phyloP scores from a whole-genome alignment of 1,140 invertebrate genomes.

The Calliopsis andreniformis region DNA sequence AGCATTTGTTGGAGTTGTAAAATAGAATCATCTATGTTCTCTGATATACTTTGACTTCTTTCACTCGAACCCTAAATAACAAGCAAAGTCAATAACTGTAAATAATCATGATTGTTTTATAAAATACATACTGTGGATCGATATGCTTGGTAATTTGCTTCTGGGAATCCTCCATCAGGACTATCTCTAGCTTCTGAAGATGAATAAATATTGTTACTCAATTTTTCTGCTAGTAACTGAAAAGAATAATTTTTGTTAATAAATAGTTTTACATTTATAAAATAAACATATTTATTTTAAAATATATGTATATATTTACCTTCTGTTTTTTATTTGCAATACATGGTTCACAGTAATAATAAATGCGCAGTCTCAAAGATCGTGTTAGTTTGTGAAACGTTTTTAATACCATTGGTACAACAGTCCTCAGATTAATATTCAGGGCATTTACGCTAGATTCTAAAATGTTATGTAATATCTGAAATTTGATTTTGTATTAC shows the following conservation, averaged over 20 bases:
- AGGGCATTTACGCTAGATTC: conserved; percentile 54
- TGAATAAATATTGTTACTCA: conserved; percentile 55
- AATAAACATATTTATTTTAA: conserved; percentile 1
- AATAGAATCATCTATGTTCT: conserved; percentile 72
- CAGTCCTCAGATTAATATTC: conserved; percentile 46
- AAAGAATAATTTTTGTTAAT: conserved; percentile 17
- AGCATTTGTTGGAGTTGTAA: conserved; percentile 80
- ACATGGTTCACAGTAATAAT: conserved; percentile 81
- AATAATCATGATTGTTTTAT: neutral
- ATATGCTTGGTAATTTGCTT: conserved; percentile 72
- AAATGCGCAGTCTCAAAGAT: conserved; percentile 77
- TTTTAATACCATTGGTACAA: conserved; percentile 74
- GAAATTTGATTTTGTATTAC: conserved; percentile 50
- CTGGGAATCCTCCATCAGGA: conserved; percentile 68
- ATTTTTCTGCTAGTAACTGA: conserved; percentile 66
- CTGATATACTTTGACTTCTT: conserved; percentile 64
- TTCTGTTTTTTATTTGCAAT: conserved; percentile 80
- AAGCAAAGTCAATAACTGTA: neutral
- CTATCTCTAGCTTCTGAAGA: conserved; percentile 68
- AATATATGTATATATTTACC: conserved; percentile 60
- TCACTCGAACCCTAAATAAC: conserved; percentile 66
- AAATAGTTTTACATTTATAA: neutral
- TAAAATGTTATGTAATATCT: conserved; percentile 72
- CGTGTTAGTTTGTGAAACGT: conserved; percentile 80
- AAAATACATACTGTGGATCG: conserved; percentile 57